Conservation (phyloP, 2,113 vertebrate genomes). For the Oceanodroma tethys region DNA sequence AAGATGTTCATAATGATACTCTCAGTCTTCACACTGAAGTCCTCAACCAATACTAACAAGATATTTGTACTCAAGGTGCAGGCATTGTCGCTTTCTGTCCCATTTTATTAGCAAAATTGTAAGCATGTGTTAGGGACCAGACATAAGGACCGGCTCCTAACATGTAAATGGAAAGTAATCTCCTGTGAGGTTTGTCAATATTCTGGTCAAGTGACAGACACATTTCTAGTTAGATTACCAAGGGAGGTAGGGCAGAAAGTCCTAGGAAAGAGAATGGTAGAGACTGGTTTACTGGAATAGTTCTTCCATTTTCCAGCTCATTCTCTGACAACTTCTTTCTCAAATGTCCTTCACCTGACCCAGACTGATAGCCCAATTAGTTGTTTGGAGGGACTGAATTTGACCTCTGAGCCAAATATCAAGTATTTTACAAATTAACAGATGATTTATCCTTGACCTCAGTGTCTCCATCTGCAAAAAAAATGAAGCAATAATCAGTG, state of each 20-base stretch:
- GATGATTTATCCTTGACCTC: conserved; percentile 5
- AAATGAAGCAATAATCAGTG: neutral
- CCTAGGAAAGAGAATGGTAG: neutral
- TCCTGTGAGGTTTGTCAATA: neutral
- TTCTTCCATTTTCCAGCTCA: neutral
- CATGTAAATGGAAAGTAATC: neutral
- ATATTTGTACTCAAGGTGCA: neutral
- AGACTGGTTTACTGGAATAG: neutral
- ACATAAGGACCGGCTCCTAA: neutral
- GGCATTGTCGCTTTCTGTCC: neutral
- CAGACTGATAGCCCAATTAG: neutral
- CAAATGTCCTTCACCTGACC: neutral
- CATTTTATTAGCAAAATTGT: neutral
- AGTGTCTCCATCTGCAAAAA: neutral
- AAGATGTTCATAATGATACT: neutral
- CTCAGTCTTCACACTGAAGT: neutral
- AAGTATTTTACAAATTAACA: neutral
- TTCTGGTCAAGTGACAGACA: neutral
- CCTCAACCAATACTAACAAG: neutral
- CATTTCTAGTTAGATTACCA: neutral
- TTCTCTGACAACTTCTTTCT: neutral
- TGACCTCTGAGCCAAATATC: neutral
- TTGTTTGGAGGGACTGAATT: neutral
- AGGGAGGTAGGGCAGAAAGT: neutral
- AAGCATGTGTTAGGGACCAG: neutral